Conservation (phyloP, 2,113 vertebrate genomes). For the Ctenomys sociabilis region DNA sequence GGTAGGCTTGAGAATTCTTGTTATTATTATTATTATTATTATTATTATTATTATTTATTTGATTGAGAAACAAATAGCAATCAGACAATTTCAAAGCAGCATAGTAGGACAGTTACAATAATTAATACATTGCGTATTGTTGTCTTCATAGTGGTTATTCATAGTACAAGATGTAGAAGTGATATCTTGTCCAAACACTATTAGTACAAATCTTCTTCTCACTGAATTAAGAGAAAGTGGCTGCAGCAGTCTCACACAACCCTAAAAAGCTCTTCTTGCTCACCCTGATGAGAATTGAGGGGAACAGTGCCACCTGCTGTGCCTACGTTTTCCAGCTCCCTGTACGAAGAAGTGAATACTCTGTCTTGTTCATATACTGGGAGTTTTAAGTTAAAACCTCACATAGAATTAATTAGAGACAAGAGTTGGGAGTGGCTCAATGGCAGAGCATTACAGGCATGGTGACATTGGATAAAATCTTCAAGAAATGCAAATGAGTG, state of each 20-base stretch:
- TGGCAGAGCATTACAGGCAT: not conserved
- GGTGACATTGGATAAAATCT: not conserved
- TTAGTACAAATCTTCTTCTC: no score
- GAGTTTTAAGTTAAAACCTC: not conserved
- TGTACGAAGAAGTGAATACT: not conserved
- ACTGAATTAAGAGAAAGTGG: no score
- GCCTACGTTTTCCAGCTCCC: not conserved
- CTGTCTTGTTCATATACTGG: not conserved
- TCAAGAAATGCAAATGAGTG: not conserved
- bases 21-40: no score
- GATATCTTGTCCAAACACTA: no score
- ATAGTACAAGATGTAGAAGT: no score
- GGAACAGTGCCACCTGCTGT: slow-evolving; percentile 77
- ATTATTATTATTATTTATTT: no score
- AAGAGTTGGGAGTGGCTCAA: not conserved
- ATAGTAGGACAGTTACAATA: no score
- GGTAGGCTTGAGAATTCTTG: not conserved
- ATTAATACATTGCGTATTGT: no score
- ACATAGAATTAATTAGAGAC: not conserved
- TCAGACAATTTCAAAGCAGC: no score
- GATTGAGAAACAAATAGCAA: no score
- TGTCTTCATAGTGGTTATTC: no score
- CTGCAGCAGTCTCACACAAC: not conserved
- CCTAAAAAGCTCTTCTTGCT: no score
- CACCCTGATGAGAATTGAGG: not conserved